Evolutionary conservation across 2,888 invertebrate genomes (phyloP).

Genomic region (Pristionchus mayeri): DNA sequence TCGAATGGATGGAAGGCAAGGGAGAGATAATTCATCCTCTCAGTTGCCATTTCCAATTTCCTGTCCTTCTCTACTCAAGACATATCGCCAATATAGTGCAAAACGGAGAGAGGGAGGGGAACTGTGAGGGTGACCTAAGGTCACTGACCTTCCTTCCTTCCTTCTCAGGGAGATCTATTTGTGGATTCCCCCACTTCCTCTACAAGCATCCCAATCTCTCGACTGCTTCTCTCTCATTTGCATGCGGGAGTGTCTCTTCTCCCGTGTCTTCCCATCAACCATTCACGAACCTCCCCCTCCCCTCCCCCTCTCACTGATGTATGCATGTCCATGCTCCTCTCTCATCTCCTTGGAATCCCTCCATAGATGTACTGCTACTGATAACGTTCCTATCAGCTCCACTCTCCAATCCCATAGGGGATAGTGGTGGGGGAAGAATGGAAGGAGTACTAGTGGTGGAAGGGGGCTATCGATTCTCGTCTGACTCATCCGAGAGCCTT

Average conservation of each 20-base stretch:
- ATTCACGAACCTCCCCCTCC: constrained; percentile 40
- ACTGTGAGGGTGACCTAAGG: no score
- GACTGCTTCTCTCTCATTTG: constrained; percentile 14
- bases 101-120: no score
- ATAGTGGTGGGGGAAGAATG: neutral
- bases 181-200: neutral
- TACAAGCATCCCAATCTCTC: constrained; percentile 16
- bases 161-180: neutral
- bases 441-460: neutral
- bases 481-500: constrained; percentile 31
- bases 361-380: neutral
- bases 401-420: neutral
- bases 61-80: constrained; percentile 5
- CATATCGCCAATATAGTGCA: neutral
- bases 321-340: constrained; percentile 1
- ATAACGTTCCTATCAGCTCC: neutral
- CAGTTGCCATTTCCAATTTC: neutral
- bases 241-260: constrained; percentile 22
- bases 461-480: constrained; percentile 16
- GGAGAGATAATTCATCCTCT: neutral
- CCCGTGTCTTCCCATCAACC: neutral
- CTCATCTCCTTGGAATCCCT: neutral
- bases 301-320: constrained; percentile 11
- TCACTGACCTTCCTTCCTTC: neutral
- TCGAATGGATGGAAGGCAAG: no score